Conservation (phyloP, 2,113 vertebrate species). For the Eonycteris spelaea region DNA sequence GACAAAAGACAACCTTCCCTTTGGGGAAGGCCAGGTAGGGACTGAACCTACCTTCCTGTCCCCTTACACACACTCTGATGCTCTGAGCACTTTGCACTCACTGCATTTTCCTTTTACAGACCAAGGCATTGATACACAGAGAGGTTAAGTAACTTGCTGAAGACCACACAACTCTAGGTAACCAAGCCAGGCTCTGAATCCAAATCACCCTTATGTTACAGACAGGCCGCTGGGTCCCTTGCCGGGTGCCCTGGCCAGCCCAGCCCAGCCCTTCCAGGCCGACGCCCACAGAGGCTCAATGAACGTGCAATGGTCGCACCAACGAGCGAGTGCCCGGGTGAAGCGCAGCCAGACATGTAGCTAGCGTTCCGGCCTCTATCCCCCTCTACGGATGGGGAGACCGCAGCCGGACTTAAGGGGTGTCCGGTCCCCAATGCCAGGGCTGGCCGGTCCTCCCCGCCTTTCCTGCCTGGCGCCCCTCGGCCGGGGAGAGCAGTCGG, state of each 20-base stretch:
- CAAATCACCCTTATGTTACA: not conserved
- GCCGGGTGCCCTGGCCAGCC: not conserved
- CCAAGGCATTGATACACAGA: not conserved
- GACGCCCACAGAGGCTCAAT: not conserved
- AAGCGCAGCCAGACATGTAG: not conserved
- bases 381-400: not conserved
- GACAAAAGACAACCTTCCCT: not conserved
- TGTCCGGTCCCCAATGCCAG: not conserved
- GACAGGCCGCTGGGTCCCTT: not conserved
- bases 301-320: not conserved
- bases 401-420: rapidly evolving
- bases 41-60: rapidly evolving
- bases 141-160: not conserved
- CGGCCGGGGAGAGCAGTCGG: not conserved
- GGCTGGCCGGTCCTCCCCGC: rapidly evolving
- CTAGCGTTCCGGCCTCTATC: rapidly evolving
- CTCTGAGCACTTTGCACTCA: not conserved
- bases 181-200: not conserved
- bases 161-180: not conserved
- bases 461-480: not conserved
- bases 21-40: not conserved
- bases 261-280: not conserved
- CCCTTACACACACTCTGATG: not conserved
- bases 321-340: not conserved
- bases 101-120: not conserved